Evolutionary conservation across 2,888 invertebrate genomes (phyloP).

Genomic region (Synergus gifuensis): DNA sequence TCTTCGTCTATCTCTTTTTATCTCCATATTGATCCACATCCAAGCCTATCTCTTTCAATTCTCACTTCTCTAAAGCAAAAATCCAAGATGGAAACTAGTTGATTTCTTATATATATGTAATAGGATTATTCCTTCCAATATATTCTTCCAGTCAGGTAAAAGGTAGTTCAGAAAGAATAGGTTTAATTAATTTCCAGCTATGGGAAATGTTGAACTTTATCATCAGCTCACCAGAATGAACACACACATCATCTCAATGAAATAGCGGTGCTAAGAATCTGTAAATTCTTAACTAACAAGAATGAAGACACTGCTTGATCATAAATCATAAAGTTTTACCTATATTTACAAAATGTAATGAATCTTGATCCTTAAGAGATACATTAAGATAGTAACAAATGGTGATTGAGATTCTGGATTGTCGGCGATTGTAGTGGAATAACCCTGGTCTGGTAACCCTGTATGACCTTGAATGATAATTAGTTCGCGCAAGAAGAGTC

Average conservation of each 20-base stretch:
- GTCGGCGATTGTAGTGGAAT: slow-evolving; percentile 16
- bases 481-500: slow-evolving; percentile 30
- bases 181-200: neutral
- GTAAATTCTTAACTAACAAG: neutral
- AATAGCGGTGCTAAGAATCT: slow-evolving; percentile 11
- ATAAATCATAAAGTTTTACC: slow-evolving; percentile 1
- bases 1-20: too few relatives aligned
- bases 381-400: neutral
- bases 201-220: slow-evolving; percentile 17
- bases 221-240: neutral
- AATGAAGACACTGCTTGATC: neutral
- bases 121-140: too few relatives aligned
- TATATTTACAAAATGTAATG: neutral
- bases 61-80: too few relatives aligned
- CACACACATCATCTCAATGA: neutral
- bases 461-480: slow-evolving; percentile 37
- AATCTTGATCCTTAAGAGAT: neutral
- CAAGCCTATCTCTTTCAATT: too few relatives aligned
- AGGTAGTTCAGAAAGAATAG: too few relatives aligned
- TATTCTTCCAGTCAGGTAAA: too few relatives aligned
- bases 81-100: too few relatives aligned
- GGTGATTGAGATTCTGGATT: neutral
- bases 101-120: too few relatives aligned
- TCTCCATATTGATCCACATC: too few relatives aligned
- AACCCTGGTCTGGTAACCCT: slow-evolving; percentile 40